phyloP scores from a whole-genome alignment of 2,113 vertebrate genomes.

The Patagioenas fasciata region DNA sequence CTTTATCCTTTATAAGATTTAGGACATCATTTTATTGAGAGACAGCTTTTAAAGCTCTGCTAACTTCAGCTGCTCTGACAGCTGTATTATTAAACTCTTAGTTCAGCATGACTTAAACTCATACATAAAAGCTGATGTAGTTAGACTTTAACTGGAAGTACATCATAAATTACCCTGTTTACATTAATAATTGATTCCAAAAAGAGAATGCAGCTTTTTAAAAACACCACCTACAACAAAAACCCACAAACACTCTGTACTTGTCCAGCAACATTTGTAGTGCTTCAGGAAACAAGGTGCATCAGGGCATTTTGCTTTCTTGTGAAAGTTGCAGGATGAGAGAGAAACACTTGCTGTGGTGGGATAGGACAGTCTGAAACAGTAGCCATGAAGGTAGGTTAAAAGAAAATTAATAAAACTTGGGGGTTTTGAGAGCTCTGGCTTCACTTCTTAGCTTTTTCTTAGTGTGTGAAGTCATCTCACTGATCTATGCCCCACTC shows the following conservation, averaged over 20 bases:
- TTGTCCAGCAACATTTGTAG: not conserved
- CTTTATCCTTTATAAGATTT: not conserved
- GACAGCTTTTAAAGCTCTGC: constrained; percentile 9
- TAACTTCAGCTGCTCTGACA: constrained; percentile 31
- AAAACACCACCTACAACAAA: not conserved
- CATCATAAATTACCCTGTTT: constrained; percentile 20
- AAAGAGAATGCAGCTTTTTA: not conserved
- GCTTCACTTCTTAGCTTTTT: not conserved
- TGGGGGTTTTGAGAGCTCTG: not conserved
- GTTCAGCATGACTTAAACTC: constrained; percentile 3
- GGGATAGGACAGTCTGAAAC: not conserved
- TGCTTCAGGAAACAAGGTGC: not conserved
- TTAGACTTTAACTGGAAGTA: constrained; percentile 4
- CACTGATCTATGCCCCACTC: not conserved
- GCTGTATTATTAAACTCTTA: constrained; percentile 56
- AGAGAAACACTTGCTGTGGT: not conserved
- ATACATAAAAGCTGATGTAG: constrained; percentile 11
- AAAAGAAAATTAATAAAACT: not conserved
- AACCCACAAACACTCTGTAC: not conserved
- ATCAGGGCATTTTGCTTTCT: not conserved
- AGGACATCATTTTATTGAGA: not conserved
- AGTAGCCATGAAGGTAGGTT: not conserved
- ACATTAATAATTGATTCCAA: constrained; percentile 17
- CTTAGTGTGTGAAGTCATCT: not conserved
- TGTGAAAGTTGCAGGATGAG: not conserved